Percentiles rank a stretch among this genome's conserved stretches.
Conservation (phyloP, 1,140 invertebrate species). For the Leptoteleia sp. region DNA sequence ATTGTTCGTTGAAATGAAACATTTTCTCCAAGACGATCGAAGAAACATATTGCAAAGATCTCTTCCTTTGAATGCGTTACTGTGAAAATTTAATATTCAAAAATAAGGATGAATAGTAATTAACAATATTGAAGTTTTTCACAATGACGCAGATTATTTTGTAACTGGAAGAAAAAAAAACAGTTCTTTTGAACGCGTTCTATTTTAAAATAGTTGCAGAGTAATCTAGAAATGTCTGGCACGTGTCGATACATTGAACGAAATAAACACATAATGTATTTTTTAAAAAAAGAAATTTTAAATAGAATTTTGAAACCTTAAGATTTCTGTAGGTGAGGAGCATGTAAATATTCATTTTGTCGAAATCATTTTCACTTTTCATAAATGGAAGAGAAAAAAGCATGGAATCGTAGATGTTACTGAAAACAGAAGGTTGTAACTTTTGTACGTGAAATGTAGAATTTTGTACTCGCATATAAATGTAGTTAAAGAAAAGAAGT, state of each 20-base stretch:
- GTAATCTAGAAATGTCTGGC: slow-evolving; percentile 32
- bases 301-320: slow-evolving; percentile 17
- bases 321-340: slow-evolving; percentile 58
- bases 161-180: background rate
- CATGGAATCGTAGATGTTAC: slow-evolving; percentile 27
- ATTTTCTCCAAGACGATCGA: slow-evolving; percentile 31
- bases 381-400: slow-evolving; percentile 19
- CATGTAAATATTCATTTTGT: slow-evolving; percentile 45
- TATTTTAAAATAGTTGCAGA: slow-evolving; percentile 24
- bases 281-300: slow-evolving; percentile 44
- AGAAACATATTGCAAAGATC: slow-evolving; percentile 17
- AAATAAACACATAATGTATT: slow-evolving; percentile 21
- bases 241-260: slow-evolving; percentile 55
- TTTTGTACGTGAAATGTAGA: slow-evolving; percentile 66
- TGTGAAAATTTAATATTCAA: slow-evolving; percentile 36
- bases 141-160: slow-evolving; percentile 34
- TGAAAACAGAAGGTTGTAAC: slow-evolving; percentile 58
- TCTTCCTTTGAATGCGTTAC: slow-evolving; percentile 18
- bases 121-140: slow-evolving; percentile 45
- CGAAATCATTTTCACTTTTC: slow-evolving; percentile 41
- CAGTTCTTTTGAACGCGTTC: slow-evolving; percentile 1
- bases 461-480: slow-evolving; percentile 62
- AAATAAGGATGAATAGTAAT: slow-evolving; percentile 8
- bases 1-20: slow-evolving; percentile 40
- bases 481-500: slow-evolving; percentile 55